These are phyloP conservation scores for Lynx canadensis DNA, from an alignment of 2,113 vertebrate species.

Conservation along the genomic window DNA sequence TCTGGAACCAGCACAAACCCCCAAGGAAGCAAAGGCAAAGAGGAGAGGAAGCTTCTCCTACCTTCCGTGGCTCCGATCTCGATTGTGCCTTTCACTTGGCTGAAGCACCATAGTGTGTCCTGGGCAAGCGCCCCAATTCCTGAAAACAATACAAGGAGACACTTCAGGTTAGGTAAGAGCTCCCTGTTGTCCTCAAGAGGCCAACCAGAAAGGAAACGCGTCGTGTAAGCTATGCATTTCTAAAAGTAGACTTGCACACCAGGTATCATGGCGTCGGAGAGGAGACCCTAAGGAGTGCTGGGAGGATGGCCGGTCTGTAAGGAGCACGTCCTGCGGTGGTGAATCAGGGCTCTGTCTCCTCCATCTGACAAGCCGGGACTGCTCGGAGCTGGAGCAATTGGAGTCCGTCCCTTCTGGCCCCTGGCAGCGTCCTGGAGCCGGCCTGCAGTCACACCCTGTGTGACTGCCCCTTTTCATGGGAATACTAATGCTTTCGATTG, in stretches of 20 bases:
- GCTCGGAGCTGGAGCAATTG: conserved; percentile 66
- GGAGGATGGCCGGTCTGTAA: neutral
- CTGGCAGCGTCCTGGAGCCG: conserved; percentile 74
- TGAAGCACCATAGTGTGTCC: conserved; percentile 86
- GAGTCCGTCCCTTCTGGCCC: conserved; percentile 75
- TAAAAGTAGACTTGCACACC: conserved; percentile 76
- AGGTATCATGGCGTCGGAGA: conserved; percentile 77
- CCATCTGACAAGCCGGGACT: conserved; percentile 64
- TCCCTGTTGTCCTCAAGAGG: neutral
- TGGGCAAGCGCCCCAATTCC: conserved; percentile 84
- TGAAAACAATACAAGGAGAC: conserved; percentile 71
- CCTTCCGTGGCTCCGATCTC: conserved; percentile 84
- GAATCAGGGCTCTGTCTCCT: conserved; percentile 77
- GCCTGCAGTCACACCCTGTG: conserved; percentile 74
- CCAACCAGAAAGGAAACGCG: neutral
- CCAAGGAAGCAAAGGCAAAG: neutral
- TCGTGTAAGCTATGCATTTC: neutral
- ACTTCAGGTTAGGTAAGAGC: conserved; percentile 24
- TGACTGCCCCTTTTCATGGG: conserved; percentile 82
- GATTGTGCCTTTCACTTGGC: conserved; percentile 85
- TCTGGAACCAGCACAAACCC: neutral
- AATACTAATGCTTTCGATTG: conserved; percentile 77
- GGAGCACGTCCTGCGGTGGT: neutral
- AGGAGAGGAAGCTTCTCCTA: conserved; percentile 61
- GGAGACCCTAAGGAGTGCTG: neutral